Evolutionary conservation across 2,797 vertebrate genomes (phyloP), one percentile per base, ranked within the genome.

Genomic region (Dicrostonyx torquatus): DNA sequence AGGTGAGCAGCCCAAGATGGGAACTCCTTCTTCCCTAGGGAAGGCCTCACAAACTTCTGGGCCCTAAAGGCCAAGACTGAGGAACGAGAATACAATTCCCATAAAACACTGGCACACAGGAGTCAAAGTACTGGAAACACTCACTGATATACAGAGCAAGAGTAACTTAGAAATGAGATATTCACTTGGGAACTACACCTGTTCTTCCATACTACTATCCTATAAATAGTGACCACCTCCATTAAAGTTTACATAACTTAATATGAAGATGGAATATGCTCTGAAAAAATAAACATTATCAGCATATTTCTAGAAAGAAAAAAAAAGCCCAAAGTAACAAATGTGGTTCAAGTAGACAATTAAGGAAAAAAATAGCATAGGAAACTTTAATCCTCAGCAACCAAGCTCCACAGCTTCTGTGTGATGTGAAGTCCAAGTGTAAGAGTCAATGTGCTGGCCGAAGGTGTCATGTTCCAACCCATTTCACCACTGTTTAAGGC

Each of bases 1-100:
- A 98, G 98, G 98, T 97, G 87, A 97, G 93, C 72, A 90, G 87
- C 96, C 95, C 85, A 98, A 96, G 93, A 98, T 83, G 95, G 97
- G 98, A 98, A 98, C 98, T 97, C 97, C 98, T 98, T 98, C 98
- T 98, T 98, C 98, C 97, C 98, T 96, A 78, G 91, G 97, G 97
- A 97, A 97, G 96, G 98, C 98, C 98, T 98, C 98, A 98, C 98
- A 98, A 97, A 98, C 94, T 62, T 98, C 97, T 97, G 97, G 96
- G 98, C 26, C 75, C 97, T 98, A 98, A 98, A 98, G 97, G 98
- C 97, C 98, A 98, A 98, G 96, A 96, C 84, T 75, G 94, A 94
- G 95, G 92, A 70, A 89, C 0, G 34, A 9, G 37, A 76, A 96
- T 97, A 91, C 62, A 84, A 95, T 97, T 97, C 94, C 95, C 97